Conservation (phyloP, 2,113 vertebrate genomes). For the Rhizomys pruinosus region DNA sequence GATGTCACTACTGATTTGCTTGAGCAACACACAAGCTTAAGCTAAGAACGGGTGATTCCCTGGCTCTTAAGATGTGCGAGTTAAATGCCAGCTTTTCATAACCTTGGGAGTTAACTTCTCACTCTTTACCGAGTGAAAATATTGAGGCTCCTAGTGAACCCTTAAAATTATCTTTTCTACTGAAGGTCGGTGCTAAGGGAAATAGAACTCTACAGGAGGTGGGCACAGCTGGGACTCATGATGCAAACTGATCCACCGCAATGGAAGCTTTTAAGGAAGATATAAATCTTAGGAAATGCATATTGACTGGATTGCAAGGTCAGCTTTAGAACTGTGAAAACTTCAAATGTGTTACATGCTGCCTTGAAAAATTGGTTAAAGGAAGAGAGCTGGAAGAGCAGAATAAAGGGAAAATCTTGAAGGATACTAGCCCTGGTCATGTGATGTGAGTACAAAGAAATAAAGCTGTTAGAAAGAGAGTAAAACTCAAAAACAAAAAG, state of each 20-base stretch:
- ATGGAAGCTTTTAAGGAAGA: not conserved
- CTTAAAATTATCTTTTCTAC: not conserved
- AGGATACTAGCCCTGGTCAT: no score
- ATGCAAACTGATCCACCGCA: not conserved
- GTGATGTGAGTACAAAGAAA: no score
- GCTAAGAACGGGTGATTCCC: not conserved
- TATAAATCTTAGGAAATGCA: not conserved
- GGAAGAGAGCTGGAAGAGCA: not conserved
- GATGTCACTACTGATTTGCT: not conserved
- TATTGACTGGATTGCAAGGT: not conserved
- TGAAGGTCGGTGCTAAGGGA: not conserved
- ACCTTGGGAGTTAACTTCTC: not conserved
- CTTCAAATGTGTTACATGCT: not conserved
- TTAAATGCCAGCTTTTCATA: not conserved
- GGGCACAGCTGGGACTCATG: not conserved
- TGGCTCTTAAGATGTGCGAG: not conserved
- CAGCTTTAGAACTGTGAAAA: not conserved
- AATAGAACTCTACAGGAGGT: not conserved
- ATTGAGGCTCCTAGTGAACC: not conserved
- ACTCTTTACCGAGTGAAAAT: not conserved
- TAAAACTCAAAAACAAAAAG: no score
- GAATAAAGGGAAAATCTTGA: not conserved
- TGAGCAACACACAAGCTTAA: not conserved
- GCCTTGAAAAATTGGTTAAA: conserved; percentile 10
- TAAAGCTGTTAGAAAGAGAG: no score